These are phyloP conservation scores for Fratercula arctica DNA, from an alignment of 2,797 vertebrate genomes.

Conservation along the genomic window DNA sequence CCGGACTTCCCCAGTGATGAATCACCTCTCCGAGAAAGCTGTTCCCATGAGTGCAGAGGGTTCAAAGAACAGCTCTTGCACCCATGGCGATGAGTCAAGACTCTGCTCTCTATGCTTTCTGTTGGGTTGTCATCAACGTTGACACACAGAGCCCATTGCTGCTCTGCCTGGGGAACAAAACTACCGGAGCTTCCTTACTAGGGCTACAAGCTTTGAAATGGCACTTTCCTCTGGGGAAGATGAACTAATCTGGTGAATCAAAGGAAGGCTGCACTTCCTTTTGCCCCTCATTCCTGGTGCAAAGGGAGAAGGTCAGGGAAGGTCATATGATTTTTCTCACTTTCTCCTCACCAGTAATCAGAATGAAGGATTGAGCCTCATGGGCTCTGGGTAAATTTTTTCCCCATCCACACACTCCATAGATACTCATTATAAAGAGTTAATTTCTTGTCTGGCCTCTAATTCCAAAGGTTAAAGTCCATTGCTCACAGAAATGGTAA, in stretches of 20 bases:
- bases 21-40: slow-evolving; percentile 16
- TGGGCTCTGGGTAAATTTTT: not conserved
- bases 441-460: not conserved
- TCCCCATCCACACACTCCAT: not conserved
- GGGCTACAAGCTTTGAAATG: not conserved
- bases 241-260: not conserved
- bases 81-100: slow-evolving; percentile 9
- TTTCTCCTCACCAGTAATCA: not conserved
- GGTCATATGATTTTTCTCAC: not conserved
- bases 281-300: not conserved
- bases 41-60: not conserved
- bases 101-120: not conserved
- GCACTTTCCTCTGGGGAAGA: not conserved
- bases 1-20: slow-evolving; percentile 3
- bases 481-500: not conserved
- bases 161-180: not conserved
- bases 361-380: not conserved
- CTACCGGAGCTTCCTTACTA: not conserved
- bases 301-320: not conserved
- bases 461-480: not conserved
- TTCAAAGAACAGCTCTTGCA: slow-evolving; percentile 17
- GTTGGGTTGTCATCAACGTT: not conserved
- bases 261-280: not conserved
- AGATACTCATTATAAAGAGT: not conserved
- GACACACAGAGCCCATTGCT: not conserved